These are phyloP conservation scores for Apis cerana DNA, from an alignment of 1,140 invertebrate species.

Conservation along the genomic window DNA sequence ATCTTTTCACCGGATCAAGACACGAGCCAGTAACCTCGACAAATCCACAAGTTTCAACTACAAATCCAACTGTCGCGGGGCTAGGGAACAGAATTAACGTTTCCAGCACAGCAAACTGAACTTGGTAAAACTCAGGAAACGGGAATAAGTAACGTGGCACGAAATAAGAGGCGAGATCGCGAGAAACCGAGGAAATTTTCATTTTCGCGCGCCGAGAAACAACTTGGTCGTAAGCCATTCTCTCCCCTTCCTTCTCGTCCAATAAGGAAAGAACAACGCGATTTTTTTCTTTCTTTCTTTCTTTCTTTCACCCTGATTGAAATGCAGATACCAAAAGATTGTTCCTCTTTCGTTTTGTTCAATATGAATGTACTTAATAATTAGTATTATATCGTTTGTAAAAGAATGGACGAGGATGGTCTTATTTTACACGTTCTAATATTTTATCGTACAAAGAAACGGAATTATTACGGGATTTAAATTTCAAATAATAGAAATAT, in stretches of 20 bases:
- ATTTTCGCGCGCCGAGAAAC: slow-evolving; percentile 10
- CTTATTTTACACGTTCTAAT: background rate
- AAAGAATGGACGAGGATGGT: background rate
- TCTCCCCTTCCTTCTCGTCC: slow-evolving; percentile 5
- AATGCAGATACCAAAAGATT: background rate
- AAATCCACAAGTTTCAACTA: slow-evolving; percentile 47
- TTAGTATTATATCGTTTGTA: background rate
- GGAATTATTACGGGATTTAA: too few relatives aligned
- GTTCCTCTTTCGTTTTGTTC: background rate
- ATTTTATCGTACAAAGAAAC: too few relatives aligned
- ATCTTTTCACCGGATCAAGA: background rate
- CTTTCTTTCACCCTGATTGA: background rate
- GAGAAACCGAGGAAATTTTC: slow-evolving; percentile 19
- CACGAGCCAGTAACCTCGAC: background rate
- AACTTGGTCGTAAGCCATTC: slow-evolving; percentile 21
- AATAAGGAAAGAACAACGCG: slow-evolving; percentile 1
- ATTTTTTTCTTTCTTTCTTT: too few relatives aligned
- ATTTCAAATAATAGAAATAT: too few relatives aligned
- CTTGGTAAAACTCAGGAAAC: background rate
- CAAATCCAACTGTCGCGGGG: slow-evolving; percentile 44
- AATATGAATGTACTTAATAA: background rate
- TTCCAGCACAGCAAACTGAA: background rate
- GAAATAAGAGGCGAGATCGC: slow-evolving; percentile 34
- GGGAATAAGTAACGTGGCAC: slow-evolving; percentile 28
- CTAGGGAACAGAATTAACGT: slow-evolving; percentile 49